Percentiles rank a stretch among this genome's conserved stretches.
Evolutionary conservation across 2,797 vertebrate species (phyloP).

Genomic region (Sus cebifrons): DNA sequence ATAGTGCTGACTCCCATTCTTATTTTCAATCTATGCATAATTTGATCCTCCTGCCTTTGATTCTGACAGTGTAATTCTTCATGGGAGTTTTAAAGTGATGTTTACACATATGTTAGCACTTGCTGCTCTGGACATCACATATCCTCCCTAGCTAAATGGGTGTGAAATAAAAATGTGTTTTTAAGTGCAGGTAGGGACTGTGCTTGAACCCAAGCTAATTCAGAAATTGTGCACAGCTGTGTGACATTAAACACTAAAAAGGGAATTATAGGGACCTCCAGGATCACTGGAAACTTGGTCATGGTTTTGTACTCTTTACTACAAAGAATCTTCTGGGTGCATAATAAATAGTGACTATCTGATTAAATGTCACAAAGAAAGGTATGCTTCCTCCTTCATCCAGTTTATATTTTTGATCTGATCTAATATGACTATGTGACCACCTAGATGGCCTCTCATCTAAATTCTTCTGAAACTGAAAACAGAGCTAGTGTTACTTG

Average conservation of each 20-base stretch:
- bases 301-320: constrained; percentile 56
- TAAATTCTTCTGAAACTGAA: constrained; percentile 31
- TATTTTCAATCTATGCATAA: constrained; percentile 22
- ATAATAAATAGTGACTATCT: neutral
- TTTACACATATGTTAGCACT: constrained; percentile 74
- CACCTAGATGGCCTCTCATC: neutral
- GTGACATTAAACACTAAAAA: constrained; percentile 53
- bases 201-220: constrained; percentile 34
- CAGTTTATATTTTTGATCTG: neutral
- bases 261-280: constrained; percentile 10
- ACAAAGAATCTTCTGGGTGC: neutral
- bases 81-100: constrained; percentile 60
- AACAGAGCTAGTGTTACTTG: neutral
- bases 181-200: constrained; percentile 64
- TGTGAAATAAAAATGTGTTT: constrained; percentile 73
- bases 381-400: neutral
- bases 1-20: neutral
- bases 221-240: constrained; percentile 62
- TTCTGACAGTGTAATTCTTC: constrained; percentile 1
- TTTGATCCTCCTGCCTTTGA: constrained; percentile 26
- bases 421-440: neutral
- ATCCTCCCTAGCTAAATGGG: constrained; percentile 62
- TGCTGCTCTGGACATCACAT: neutral
- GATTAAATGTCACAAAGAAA: constrained; percentile 42
- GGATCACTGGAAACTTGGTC: constrained; percentile 48